Percentiles rank a stretch among this genome's conserved stretches.
Conservation (phyloP, 2,888 invertebrate species). For the Eupeodes latifasciatus region DNA sequence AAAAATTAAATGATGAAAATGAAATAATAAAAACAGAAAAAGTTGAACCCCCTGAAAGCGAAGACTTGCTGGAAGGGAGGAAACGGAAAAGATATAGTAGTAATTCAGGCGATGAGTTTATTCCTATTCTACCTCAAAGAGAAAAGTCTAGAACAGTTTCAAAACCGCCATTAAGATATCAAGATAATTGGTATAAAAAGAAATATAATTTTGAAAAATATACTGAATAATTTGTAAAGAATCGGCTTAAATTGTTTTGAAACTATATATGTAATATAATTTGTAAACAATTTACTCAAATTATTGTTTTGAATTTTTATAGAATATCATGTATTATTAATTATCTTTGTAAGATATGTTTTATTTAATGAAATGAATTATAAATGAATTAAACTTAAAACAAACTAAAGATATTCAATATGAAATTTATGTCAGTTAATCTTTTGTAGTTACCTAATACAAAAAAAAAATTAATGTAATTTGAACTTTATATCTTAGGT, state of each 20-base stretch:
- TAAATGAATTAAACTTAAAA: too few relatives aligned
- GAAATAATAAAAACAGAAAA: neutral
- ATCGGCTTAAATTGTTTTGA: neutral
- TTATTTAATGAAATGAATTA: too few relatives aligned
- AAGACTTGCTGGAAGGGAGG: conserved; percentile 1
- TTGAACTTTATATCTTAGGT: conserved; percentile 1
- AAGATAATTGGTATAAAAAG: conserved; percentile 31
- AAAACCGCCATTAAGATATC: conserved; percentile 22
- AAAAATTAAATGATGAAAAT: neutral
- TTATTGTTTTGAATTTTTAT: too few relatives aligned
- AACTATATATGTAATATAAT: too few relatives aligned
- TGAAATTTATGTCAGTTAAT: too few relatives aligned
- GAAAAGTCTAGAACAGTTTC: conserved; percentile 9
- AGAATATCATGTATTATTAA: too few relatives aligned
- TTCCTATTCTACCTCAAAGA: conserved; percentile 14
- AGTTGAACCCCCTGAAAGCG: neutral
- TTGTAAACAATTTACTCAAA: too few relatives aligned
- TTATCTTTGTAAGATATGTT: too few relatives aligned
- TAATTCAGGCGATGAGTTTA: neutral
- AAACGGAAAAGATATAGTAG: neutral
- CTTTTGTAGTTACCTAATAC: too few relatives aligned
- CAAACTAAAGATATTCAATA: too few relatives aligned
- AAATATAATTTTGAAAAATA: conserved; percentile 47
- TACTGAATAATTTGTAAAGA: neutral
- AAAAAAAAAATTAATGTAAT: neutral